These are phyloP conservation scores for Condylura cristata DNA, from an alignment of 2,113 vertebrate species.

Conservation along the genomic window DNA sequence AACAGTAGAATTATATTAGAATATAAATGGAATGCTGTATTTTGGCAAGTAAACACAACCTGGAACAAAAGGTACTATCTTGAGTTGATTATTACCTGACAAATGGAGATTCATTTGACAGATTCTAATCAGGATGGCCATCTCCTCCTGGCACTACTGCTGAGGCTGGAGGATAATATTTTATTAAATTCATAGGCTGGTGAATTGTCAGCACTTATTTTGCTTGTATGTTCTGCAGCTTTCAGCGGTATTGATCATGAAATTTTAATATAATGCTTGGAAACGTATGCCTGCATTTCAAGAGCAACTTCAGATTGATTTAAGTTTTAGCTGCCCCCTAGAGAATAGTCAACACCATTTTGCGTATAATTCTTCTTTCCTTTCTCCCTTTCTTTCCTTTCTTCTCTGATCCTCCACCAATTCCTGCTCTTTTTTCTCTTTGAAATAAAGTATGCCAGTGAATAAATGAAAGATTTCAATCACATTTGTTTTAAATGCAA, in stretches of 20 bases:
- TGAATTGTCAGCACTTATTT: constrained; percentile 85
- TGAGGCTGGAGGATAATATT: constrained; percentile 73
- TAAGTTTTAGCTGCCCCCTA: constrained; percentile 56
- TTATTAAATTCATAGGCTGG: constrained; percentile 83
- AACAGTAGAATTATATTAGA: constrained; percentile 55
- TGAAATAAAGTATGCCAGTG: constrained; percentile 1
- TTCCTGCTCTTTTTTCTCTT: background rate
- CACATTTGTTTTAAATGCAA: constrained; percentile 51
- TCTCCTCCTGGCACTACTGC: constrained; percentile 63
- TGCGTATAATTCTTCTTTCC: constrained; percentile 7
- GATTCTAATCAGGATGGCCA: constrained; percentile 78
- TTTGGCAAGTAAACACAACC: constrained; percentile 68
- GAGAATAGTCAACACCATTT: constrained; percentile 60
- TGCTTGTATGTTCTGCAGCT: constrained; percentile 74
- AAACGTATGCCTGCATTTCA: constrained; percentile 83
- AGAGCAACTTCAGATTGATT: constrained; percentile 81
- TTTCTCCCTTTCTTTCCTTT: background rate
- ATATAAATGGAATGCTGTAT: constrained; percentile 65
- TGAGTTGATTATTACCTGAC: constrained; percentile 71
- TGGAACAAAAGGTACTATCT: constrained; percentile 37
- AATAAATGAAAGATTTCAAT: constrained; percentile 57
- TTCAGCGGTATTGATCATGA: constrained; percentile 86
- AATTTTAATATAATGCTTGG: constrained; percentile 88
- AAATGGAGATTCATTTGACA: constrained; percentile 77
- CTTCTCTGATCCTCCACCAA: background rate